Evolutionary conservation across 2,888 invertebrate genomes (phyloP).

Genomic region (Brachynemurus nebulosus): DNA sequence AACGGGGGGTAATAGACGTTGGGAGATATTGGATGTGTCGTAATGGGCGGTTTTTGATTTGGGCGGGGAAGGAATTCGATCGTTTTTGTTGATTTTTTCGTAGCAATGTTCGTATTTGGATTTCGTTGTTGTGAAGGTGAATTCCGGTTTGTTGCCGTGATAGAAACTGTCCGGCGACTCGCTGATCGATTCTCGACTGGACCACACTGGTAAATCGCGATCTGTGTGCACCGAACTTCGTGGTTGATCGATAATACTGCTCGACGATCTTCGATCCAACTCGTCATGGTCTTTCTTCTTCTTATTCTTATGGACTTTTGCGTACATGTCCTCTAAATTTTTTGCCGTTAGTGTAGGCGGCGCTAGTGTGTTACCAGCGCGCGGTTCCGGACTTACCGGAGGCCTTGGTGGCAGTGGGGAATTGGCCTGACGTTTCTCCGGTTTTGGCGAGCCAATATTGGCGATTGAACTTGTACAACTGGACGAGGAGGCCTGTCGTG

Average conservation of each 20-base stretch:
- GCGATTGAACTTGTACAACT: constrained; percentile 54
- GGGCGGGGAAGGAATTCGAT: no score
- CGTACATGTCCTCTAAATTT: constrained; percentile 80
- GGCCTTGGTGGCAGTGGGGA: constrained; percentile 78
- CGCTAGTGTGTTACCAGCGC: constrained; percentile 17
- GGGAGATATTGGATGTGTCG: constrained; percentile 28
- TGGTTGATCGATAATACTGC: constrained; percentile 24
- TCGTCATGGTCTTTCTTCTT: constrained; percentile 37
- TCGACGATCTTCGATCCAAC: constrained; percentile 25
- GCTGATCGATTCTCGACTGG: constrained; percentile 27
- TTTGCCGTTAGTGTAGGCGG: constrained; percentile 25
- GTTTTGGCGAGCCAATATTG: constrained; percentile 74
- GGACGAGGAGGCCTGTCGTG: constrained; percentile 58
- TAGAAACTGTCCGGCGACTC: constrained; percentile 1
- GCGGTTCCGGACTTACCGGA: constrained; percentile 21
- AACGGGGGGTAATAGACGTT: no score
- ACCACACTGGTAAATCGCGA: constrained; percentile 26
- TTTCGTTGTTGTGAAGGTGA: no score
- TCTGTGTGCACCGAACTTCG: constrained; percentile 25
- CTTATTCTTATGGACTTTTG: constrained; percentile 66
- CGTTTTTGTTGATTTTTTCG: constrained; percentile 41
- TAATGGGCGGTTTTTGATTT: no score
- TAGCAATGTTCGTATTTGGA: constrained; percentile 38
- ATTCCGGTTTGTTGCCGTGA: not conserved
- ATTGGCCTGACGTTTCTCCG: constrained; percentile 80